phyloP scores from a whole-genome alignment of 1,140 invertebrate genomes.

The Globodera ellingtonae region DNA sequence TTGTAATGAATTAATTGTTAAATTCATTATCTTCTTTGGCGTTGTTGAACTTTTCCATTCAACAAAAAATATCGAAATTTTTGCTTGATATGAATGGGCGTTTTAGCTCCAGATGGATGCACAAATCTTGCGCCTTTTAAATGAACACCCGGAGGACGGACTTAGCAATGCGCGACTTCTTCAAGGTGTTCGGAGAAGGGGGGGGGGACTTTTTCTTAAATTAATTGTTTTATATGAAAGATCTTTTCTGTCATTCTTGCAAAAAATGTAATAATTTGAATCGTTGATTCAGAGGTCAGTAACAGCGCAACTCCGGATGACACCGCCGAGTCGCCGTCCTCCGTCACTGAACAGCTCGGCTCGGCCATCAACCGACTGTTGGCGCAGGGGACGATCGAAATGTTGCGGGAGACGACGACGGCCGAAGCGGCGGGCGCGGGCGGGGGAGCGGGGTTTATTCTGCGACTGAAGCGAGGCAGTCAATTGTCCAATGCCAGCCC shows the following conservation, averaged over 20 bases:
- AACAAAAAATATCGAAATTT: too few species aligned
- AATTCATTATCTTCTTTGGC: too few species aligned
- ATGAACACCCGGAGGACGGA: slow-evolving; percentile 17
- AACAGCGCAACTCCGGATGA: not conserved
- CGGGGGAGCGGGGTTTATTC: slow-evolving; percentile 33
- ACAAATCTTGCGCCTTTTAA: slow-evolving; percentile 27
- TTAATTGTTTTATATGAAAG: too few species aligned
- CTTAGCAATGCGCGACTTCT: slow-evolving; percentile 28
- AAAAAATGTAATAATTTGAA: not conserved
- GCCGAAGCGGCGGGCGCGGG: not conserved
- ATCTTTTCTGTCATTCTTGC: too few species aligned
- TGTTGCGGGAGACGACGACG: slow-evolving; percentile 27
- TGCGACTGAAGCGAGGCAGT: slow-evolving; percentile 38
- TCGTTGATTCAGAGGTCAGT: not conserved
- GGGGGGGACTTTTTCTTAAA: too few species aligned
- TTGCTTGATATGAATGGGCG: not conserved
- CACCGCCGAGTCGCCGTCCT: not conserved
- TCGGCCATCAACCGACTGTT: slow-evolving; percentile 36
- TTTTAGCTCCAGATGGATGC: not conserved
- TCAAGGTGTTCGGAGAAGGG: not conserved
- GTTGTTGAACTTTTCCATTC: too few species aligned
- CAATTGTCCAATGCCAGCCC: slow-evolving; percentile 31
- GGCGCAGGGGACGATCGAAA: slow-evolving; percentile 36
- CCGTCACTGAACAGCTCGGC: slow-evolving; percentile 6
- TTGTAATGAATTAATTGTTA: too few species aligned